Base-by-base conservation (phyloP, 2,888 invertebrate genomes). In the Boloria euphrosyne region DNA sequence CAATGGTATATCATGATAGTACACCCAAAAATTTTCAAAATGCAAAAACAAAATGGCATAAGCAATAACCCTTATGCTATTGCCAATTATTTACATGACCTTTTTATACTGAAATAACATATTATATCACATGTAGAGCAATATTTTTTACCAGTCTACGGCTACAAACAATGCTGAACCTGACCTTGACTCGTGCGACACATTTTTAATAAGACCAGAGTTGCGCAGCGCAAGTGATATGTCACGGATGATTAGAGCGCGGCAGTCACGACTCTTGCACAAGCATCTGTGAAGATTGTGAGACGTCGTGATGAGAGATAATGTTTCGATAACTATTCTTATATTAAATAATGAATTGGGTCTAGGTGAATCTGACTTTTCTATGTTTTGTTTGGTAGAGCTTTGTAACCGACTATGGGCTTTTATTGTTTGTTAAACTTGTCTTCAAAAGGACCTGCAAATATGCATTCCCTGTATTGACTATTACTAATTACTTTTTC, bases 221-320 rank as follows among this genome's bases (percentile, higher is more conserved):
- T 68, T 73, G 71, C 71, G 68, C 65, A 70, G 74, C 78, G 77
- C 73, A 71, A 71, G 71, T 74, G 78, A 77, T 78, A 76, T 79
- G 81, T 80, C 78, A 75, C 76, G 72, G 74, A 76, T 76, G 85
- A 85, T 86, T 80, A 80, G 76, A 74, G 73, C 77, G 79, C 76
- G 69, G 73, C 69, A 79, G 81, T 85, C 87, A 88, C 87, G 87
- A 86, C 74, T 69, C 72, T 86, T 86, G 79, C 79, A 80, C 82
- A 81, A 86, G 17, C 53, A 50, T 50, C 44, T 55, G 62, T 31
- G 57, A 65, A 66, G 71, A 68, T 68, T 65, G 68, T 71, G 60
- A 62, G 57, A 60, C 65, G 66, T 68, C 70, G 71, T 71, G 70
- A 70, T 70, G 65, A 69, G 60, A 65, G 67, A 64, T 69, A 67